Base-by-base conservation (phyloP, 2,113 vertebrate genomes). In the Zosterops hypoxanthus region DNA sequence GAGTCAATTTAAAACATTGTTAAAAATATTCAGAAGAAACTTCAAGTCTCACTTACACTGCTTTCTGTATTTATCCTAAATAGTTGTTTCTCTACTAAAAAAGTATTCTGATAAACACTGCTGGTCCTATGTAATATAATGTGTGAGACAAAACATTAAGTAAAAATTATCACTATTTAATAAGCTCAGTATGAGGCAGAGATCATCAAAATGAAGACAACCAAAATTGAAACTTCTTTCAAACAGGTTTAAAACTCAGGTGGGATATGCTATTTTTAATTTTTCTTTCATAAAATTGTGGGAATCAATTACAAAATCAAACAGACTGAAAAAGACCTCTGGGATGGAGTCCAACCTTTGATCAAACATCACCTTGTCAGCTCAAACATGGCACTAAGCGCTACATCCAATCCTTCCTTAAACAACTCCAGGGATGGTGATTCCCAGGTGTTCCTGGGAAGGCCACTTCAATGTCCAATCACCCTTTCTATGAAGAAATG, bases 341-440 rank as follows among this genome's bases (percentile, higher is more conserved):
- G 21, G 57, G 34, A 64, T 34, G 14, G 0, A 42, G 14, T 50
- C 31, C 11, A 64, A 5, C 34, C 21, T 47, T 2, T 26, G 14
- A 25, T 5, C 17, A 11, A 79, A 63, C 25, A 49, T 11, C 11
- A 20, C 16, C 15, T 5, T 34, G 25, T 6, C 34, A 57, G 41
- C 17, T 22, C 4, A 4, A 49, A 9, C 34, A 33, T 0, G 1
- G 31, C 17, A 80, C 21, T 49, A 9, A 34, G 13, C 5, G 8
- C 17, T n/a, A 33, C 22, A 31, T 31, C 21, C 31, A 28, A 2
- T 10, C 59, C 28, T 57, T 28, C 59, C 22, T 28, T 42, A 12
- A 26, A 50, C 9, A 50, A 9, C 12, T 44, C 10, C 22, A 36
- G 5, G 34, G 11, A 76, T 0, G 0, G 34, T 36, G 42, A 64